Base-by-base conservation (phyloP, 2,113 vertebrate genomes). In the Piprites chloris region DNA sequence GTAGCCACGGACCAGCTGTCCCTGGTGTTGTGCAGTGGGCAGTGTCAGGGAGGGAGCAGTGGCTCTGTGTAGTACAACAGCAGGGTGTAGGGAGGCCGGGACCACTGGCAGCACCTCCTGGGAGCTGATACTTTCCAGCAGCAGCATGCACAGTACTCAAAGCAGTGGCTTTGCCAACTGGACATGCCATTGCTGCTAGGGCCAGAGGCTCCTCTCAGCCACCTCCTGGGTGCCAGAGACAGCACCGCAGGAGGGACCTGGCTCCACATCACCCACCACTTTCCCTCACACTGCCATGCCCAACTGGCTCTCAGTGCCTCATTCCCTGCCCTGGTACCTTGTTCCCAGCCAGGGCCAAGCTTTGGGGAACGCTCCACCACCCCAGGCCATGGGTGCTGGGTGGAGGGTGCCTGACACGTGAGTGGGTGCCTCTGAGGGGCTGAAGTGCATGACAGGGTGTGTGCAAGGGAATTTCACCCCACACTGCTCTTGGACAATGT, bases 111-210 rank as follows among this genome's bases (percentile, higher is more conserved):
- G 81, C 4, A 33, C 14, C 24, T 59, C 35, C 33, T 2, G 0
- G 4, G 30, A 52, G 44, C 68, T 17, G 73, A 49, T 41, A 23
- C 8, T 73, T 76, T 71, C 76, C 62, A 12, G 24, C 37, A 20
- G 14, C 9, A 2, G 19, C 17, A 22, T 44, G 41, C 3, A 5
- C 18, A 14, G 78, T 6, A 66, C 61, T 65, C 1, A 0, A 59
- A 13, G 65, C 2, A 27, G 66, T 0, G 0, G 30, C 1, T 5
- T 28, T 39, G 21, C 39, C 12, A 66, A 32, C 33, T 39, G 80
- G 58, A 33, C 0, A 0, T 39, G 71, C 75, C 12, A 10, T 0
- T 7, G 66, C 24, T 12, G 2, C 27, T 1, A 1, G 39, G 14
- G 17, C 56, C 4, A 0, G 37, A 9, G 14, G 8, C 59, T 35